Evolutionary conservation across 2,888 invertebrate species (phyloP), one percentile per base, ranked within the genome.

Genomic region (Chloroclystis v-ata): DNA sequence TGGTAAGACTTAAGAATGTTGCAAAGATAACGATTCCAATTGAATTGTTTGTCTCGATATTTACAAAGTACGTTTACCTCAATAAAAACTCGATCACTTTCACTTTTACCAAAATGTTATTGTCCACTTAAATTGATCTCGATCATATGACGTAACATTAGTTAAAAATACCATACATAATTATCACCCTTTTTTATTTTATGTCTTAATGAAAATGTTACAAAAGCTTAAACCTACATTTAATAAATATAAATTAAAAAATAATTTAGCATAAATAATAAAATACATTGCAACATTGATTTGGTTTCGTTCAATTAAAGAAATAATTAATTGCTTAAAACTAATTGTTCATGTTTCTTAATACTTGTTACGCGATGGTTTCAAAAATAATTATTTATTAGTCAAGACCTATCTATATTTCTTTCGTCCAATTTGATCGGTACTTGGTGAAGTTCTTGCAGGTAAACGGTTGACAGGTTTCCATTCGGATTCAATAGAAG

Each of bases 401-500:
- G 11, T 10, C 20, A n/a, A 26, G 26, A 25, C 11, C 40, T 55
- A 64, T 56, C 59, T 60, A 59, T 61, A 56, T 56, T 60, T 64
- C 24, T 67, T 60, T 30, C 59, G 58, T 20, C 47, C 58, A 28
- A 56, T 47, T 42, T 43, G 39, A 52, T 60, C 61, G 43, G 54
- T 48, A 45, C 28, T 52, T 12, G 38, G 73, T 30, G 54, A 63
- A 60, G 68, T 75, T 61, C 71, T 72, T 25, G 75, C 61, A 20
- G 75, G 56, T 12, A 75, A 77, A 44, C 76, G 75, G 41, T 77
- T 83, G 13, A 89, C 86, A 1, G 89, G 89, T 58, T 84, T 87
- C 89, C 89, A 89, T 63, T 87, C 89, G 0, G 85, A 75, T 57
- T 88, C 84, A 13, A 68, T 47, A 2, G 75, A 62, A 8, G 75